These are phyloP conservation scores for Syrista parreyssii DNA, from an alignment of 2,888 invertebrate species.

Conservation along the genomic window DNA sequence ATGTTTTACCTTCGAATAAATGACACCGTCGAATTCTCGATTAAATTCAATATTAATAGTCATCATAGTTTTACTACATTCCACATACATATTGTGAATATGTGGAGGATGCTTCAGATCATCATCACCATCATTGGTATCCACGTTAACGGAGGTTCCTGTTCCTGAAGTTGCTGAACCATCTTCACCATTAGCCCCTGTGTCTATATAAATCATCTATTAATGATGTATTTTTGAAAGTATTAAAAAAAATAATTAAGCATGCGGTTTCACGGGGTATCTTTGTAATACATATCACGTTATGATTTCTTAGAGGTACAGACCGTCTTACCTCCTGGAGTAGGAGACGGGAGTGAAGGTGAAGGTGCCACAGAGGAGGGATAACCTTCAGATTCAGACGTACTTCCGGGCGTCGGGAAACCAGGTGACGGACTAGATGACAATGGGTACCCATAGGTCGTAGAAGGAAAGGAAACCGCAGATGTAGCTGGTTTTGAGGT, in stretches of 20 bases:
- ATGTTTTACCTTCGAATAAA: conserved; percentile 76
- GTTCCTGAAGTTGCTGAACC: too few relatives aligned
- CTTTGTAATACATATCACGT: too few relatives aligned
- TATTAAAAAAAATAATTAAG: too few relatives aligned
- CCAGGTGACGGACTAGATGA: conserved; percentile 31
- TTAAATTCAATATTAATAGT: conserved; percentile 84
- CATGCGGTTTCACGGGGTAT: too few relatives aligned
- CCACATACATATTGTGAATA: conserved; percentile 79
- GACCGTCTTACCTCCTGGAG: conserved; percentile 28
- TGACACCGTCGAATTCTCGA: conserved; percentile 79
- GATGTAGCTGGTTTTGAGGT: too few relatives aligned
- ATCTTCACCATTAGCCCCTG: too few relatives aligned
- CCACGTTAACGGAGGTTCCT: too few relatives aligned
- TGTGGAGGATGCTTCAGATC: conserved; percentile 80
- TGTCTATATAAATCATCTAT: too few relatives aligned
- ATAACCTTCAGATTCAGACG: conserved; percentile 46
- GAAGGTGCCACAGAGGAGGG: conserved; percentile 28
- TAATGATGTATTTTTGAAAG: too few relatives aligned
- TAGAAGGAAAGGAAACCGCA: too few relatives aligned
- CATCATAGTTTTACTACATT: conserved; percentile 86
- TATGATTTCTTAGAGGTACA: background rate
- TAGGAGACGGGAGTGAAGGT: conserved; percentile 34
- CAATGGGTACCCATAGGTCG: too few relatives aligned
- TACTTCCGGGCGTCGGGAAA: conserved; percentile 58
- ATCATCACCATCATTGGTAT: conserved; percentile 61